Percentiles rank a stretch among this genome's conserved stretches.
phyloP scores from a whole-genome alignment of 1,140 invertebrate genomes.

The Lepidotrigona ventralis region DNA sequence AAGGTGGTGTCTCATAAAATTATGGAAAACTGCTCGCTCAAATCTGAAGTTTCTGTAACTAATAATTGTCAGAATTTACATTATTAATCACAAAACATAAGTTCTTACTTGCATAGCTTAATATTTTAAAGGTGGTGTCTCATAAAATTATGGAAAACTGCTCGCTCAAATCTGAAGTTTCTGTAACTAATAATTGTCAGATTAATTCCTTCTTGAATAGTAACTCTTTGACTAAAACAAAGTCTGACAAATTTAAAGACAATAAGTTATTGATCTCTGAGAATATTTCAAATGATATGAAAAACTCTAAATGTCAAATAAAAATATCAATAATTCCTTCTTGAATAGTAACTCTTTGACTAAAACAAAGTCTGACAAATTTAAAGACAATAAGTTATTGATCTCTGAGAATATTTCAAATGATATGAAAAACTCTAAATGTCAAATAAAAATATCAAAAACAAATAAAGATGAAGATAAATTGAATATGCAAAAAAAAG shows the following conservation, averaged over 20 bases:
- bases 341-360: conserved; percentile 55
- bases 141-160: conserved; percentile 59
- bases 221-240: conserved; percentile 62
- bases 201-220: conserved; percentile 42
- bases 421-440: conserved; percentile 49
- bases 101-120: conserved; percentile 62
- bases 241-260: conserved; percentile 66
- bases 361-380: conserved; percentile 67
- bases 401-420: conserved; percentile 49
- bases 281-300: conserved; percentile 46
- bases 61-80: conserved; percentile 54
- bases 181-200: conserved; percentile 55
- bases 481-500: conserved; percentile 42
- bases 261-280: conserved; percentile 56
- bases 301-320: conserved; percentile 49
- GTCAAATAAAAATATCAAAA: conserved; percentile 47
- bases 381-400: conserved; percentile 61
- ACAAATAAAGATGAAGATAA: conserved; percentile 42
- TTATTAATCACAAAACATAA: conserved; percentile 32
- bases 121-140: conserved; percentile 70
- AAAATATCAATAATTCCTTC: conserved; percentile 35
- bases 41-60: conserved; percentile 56
- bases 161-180: conserved; percentile 57
- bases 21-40: conserved; percentile 53
- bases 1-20: conserved; percentile 67